Percentiles rank a stretch among this genome's conserved stretches.
These are phyloP conservation scores for Dolichopus griseipennis DNA, from an alignment of 2,888 invertebrate species.

Conservation along the genomic window DNA sequence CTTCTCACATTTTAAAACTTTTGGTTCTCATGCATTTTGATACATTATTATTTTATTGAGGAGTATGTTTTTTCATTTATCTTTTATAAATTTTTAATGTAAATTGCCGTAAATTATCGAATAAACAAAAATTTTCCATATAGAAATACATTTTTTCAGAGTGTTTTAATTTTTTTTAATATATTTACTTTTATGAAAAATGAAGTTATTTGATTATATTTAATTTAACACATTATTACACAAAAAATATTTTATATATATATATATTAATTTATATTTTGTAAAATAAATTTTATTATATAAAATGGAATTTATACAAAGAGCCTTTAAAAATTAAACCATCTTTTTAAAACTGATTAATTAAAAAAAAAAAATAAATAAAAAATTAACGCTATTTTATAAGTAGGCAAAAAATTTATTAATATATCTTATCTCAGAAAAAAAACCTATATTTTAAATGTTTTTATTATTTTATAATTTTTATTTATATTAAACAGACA, in stretches of 20 bases:
- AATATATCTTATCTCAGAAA: constrained; percentile 3
- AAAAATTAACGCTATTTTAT: neutral
- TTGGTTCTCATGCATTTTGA: no score
- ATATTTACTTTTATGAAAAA: no score
- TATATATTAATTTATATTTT: neutral
- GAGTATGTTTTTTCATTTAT: no score
- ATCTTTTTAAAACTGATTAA: neutral
- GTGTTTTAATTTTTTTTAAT: no score
- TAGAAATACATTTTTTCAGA: no score
- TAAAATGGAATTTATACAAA: neutral
- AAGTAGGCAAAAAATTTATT: constrained; percentile 4
- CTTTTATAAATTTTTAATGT: no score
- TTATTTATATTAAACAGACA: neutral
- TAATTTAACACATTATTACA: neutral
- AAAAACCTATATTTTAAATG: neutral
- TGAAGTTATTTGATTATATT: no score
- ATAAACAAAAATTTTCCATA: no score
- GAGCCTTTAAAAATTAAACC: neutral
- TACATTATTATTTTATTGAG: no score
- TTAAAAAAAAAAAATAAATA: neutral
- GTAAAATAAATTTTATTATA: neutral
- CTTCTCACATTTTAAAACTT: no score
- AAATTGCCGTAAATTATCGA: no score
- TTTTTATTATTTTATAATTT: constrained; percentile 3
- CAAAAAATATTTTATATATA: neutral